Base-by-base conservation (phyloP, 1,140 invertebrate species). In the Halictus rubicundus region DNA sequence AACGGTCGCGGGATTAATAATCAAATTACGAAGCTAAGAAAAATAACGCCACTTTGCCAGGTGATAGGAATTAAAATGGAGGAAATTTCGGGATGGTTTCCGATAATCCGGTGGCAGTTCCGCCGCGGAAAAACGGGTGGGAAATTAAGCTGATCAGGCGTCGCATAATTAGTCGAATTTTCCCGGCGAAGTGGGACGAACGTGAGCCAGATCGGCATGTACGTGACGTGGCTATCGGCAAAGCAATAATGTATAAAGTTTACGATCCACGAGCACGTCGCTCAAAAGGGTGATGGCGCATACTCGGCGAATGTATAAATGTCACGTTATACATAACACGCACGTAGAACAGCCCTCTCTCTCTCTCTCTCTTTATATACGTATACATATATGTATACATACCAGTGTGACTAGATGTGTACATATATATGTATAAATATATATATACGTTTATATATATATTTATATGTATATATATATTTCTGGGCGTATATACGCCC, bases 161-260 rank as follows among this genome's bases (percentile, higher is more conserved):
- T 78, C 27, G 23, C 6, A 39, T 52, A 61, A 78, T 78, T 71
- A 72, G 76, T 65, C 7, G 76, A 64, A 72, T 72, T 77, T 61
- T 12, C 23, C 14, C 37, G n/a, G 14, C 14, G 27, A 54, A 46
- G 37, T 25, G 79, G 65, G 27, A 59, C 59, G 80, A 79, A 70
- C 83, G 75, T 73, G 80, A 68, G 75, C 61, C 59, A 37, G 74
- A 79, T 86, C 76, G 84, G 72, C 7, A 80, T 57, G 75, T 88
- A 78, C 89, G 87, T 88, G 87, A 89, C 87, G 87, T 86, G 87
- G 88, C 87, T 92, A 91, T 91, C 90, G 90, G 91, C 89, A 91
- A 93, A 92, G 91, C 92, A 92, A 93, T 92, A 93, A 92, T 92
- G 91, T 92, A 92, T 89, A 88, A 91, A 92, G 88, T 92, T 92